Percentiles rank a stretch among this genome's conserved stretches.
Conservation (phyloP, 2,797 vertebrate species). For the Cuniculus paca region DNA sequence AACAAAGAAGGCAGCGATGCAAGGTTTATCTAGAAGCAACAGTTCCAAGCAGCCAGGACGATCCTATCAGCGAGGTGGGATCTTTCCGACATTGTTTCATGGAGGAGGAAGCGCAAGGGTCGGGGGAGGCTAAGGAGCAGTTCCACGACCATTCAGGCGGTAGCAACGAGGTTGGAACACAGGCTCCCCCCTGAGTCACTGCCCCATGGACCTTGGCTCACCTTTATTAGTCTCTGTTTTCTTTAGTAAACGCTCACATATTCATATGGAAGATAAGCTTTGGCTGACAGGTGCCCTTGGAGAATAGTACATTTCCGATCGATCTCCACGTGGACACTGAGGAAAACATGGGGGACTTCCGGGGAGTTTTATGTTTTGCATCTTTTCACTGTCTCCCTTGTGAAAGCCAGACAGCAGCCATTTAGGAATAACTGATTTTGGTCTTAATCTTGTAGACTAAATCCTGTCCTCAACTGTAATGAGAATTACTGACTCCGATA, state of each 20-base stretch:
- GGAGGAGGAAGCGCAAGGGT: neutral
- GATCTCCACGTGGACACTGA: neutral
- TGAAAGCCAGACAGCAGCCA: conserved; percentile 4
- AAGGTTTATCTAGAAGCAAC: neutral
- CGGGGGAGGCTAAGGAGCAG: neutral
- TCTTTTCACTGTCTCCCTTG: neutral
- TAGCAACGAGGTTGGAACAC: neutral
- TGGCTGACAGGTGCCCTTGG: neutral
- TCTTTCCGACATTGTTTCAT: neutral
- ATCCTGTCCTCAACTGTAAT: neutral
- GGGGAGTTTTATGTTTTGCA: neutral
- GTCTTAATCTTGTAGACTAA: neutral
- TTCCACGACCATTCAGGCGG: neutral
- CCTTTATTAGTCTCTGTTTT: neutral
- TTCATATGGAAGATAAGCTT: neutral
- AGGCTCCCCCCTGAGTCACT: neutral
- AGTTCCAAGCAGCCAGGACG: neutral
- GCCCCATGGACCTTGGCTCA: too few species aligned
- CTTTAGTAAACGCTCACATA: neutral
- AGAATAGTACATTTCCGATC: neutral
- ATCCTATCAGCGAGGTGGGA: neutral
- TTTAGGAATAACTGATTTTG: neutral
- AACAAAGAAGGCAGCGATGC: neutral
- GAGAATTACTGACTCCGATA: neutral
- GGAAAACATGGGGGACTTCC: neutral